Evolutionary conservation across 2,113 vertebrate species (phyloP), one percentile per base, ranked within the genome.

Genomic region (Enhydra lutris): DNA sequence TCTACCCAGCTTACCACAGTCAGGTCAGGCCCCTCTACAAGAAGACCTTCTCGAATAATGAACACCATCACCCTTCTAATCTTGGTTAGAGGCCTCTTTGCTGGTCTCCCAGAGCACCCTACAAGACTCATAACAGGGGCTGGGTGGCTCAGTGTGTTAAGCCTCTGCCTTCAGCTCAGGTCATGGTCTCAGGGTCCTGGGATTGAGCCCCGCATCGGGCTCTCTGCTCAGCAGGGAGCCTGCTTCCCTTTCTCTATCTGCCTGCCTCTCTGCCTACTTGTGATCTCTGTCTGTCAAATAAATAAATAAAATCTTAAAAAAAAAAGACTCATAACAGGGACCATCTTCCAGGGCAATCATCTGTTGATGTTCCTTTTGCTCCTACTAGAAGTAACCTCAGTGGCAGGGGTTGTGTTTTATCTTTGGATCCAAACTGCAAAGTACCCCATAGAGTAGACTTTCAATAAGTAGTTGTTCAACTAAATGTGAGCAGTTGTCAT

Each of bases 401-500:
- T 42, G 9, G 29, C 73, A 91, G 52, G 36, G 20, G 29, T 92
- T 86, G 45, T 45, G 20, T 78, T 93, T 84, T 76, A 89, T 26
- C 34, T 94, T 78, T 78, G 23, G 80, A 90, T 47, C 31, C 78
- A 82, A 78, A 82, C 78, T 89, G 12, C 15, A 67, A 98, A 89
- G n/a, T 57, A 73, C 13, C 87, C 82, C 20, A 15, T 36, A 36
- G 10, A 92, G 45, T 52, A 29, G 18, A 52, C 12, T 3, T 4
- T 89, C 14, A 42, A 29, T 78, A 71, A 39, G 12, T 71, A 87
- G 15, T 24, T 94, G 29, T 61, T 94, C 50, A 79, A 45, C 31
- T 87, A 86, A 96, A 39, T 55, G 13, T 79, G 80, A 93, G 74
- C 17, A 61, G 15, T 20, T 97, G 21, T 47, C 34, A 90, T 17